Evolutionary conservation across 2,113 vertebrate genomes (phyloP).

Genomic region (Pituophis catenifer): DNA sequence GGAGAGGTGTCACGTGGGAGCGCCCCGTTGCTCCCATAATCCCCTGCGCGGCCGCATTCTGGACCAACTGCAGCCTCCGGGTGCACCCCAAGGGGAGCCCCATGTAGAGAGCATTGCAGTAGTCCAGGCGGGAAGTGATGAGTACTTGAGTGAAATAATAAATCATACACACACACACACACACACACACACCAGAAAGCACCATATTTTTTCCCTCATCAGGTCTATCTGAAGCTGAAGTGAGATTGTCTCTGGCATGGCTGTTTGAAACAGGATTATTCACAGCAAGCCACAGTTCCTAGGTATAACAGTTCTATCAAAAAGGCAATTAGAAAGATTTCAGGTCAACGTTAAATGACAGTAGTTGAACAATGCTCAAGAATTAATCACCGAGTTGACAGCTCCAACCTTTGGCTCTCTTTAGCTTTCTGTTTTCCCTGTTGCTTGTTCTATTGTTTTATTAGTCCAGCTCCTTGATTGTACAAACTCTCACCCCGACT

Average conservation of each 20-base stretch:
- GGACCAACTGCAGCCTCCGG: too few relatives aligned
- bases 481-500: neutral
- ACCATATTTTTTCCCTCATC: neutral
- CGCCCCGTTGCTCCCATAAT: too few relatives aligned
- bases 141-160: neutral
- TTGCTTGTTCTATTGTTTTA: neutral
- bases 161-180: neutral
- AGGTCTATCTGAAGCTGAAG: neutral
- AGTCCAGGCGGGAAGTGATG: too few relatives aligned
- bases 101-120: too few relatives aligned
- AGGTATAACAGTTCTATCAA: neutral
- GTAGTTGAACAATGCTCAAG: neutral
- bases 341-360: fast-evolving
- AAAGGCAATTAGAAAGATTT: neutral
- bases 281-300: neutral
- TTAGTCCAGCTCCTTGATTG: neutral
- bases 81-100: too few relatives aligned
- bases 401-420: fast-evolving
- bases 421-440: neutral
- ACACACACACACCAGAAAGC: fast-evolving
- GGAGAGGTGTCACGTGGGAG: too few relatives aligned
- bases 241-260: neutral
- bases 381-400: neutral
- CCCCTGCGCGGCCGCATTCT: too few relatives aligned
- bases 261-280: slow-evolving; percentile 8